Evolutionary conservation across 2,888 invertebrate genomes (phyloP).

Genomic region (Drosophila cracens): DNA sequence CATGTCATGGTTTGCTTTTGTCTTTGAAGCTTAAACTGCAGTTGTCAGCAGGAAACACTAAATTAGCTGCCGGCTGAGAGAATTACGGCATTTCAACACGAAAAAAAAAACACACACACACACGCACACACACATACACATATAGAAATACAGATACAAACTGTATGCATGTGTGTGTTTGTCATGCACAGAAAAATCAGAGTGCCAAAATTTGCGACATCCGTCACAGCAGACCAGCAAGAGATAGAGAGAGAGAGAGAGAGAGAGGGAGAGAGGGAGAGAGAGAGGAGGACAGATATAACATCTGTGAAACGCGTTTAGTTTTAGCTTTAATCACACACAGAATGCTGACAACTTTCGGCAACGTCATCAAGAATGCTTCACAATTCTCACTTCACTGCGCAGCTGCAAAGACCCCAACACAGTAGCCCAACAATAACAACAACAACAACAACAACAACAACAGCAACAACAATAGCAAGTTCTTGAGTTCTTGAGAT

Average conservation of each 20-base stretch:
- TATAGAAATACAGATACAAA: conserved; percentile 7
- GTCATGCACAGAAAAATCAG: conserved; percentile 63
- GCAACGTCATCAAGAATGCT: conserved; percentile 52
- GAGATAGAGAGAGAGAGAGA: background rate
- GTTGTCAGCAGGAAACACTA: conserved; percentile 82
- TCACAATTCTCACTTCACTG: conserved; percentile 13
- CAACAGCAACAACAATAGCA: background rate
- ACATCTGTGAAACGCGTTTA: conserved; percentile 30
- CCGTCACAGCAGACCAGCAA: conserved; percentile 50
- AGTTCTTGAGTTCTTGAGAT: conserved; percentile 17
- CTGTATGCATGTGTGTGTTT: conserved; percentile 21
- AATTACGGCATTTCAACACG: conserved; percentile 69
- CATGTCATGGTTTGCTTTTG: conserved; percentile 56
- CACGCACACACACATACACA: conserved; percentile 10
- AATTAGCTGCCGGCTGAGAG: conserved; percentile 77
- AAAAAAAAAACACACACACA: conserved; percentile 22
- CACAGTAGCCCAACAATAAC: conserved; percentile 13
- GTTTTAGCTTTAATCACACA: conserved; percentile 40
- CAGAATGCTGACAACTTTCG: conserved; percentile 39
- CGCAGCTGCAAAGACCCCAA: conserved; percentile 31
- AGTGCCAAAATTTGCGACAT: conserved; percentile 76
- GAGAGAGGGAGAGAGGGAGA: background rate
- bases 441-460: background rate
- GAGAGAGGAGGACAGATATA: background rate
- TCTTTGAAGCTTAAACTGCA: conserved; percentile 67